A percentile compares a stretch with the other conserved stretches of the same genome.
These are phyloP conservation scores for Linnaemya vulpina DNA, from an alignment of 2,888 invertebrate genomes.

Conservation along the genomic window DNA sequence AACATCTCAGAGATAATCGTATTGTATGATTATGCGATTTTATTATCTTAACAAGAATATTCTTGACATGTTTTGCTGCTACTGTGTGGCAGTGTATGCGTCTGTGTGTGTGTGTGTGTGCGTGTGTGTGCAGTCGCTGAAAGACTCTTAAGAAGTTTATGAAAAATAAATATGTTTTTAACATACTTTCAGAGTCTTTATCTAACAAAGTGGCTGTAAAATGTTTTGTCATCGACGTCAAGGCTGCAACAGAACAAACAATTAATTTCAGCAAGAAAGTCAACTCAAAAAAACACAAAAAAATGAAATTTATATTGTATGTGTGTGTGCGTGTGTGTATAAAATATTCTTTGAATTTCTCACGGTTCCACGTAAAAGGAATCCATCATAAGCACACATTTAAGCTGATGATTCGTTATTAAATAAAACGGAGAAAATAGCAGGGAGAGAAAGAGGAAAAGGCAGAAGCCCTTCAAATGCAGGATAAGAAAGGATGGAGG, in stretches of 20 bases:
- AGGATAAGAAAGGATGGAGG: slow-evolving; percentile 11
- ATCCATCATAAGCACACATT: slow-evolving; percentile 63
- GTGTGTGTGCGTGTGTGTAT: background rate
- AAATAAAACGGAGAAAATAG: slow-evolving; percentile 21
- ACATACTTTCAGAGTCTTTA: background rate
- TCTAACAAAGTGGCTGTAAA: slow-evolving; percentile 49
- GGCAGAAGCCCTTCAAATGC: background rate
- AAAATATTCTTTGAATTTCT: background rate
- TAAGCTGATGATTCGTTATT: slow-evolving; percentile 54
- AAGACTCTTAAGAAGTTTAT: background rate
- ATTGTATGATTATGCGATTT: slow-evolving; percentile 30
- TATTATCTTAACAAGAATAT: slow-evolving; percentile 33
- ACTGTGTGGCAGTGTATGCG: background rate
- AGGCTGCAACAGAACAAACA: slow-evolving; percentile 45
- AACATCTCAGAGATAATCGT: slow-evolving; percentile 1
- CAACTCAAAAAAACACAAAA: slow-evolving; percentile 33
- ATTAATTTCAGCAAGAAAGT: slow-evolving; percentile 22
- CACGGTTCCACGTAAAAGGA: slow-evolving; percentile 6
- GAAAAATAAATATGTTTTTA: slow-evolving; percentile 4
- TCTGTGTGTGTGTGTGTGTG: background rate
- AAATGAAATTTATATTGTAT: background rate
- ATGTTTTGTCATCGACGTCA: slow-evolving; percentile 55
- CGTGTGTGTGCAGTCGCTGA: background rate
- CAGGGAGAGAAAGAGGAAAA: background rate
- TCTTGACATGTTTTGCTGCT: slow-evolving; percentile 3